A percentile compares a stretch with the other conserved stretches of the same genome.
phyloP scores from a whole-genome alignment of 1,140 invertebrate genomes.

The Halesus radiatus region DNA sequence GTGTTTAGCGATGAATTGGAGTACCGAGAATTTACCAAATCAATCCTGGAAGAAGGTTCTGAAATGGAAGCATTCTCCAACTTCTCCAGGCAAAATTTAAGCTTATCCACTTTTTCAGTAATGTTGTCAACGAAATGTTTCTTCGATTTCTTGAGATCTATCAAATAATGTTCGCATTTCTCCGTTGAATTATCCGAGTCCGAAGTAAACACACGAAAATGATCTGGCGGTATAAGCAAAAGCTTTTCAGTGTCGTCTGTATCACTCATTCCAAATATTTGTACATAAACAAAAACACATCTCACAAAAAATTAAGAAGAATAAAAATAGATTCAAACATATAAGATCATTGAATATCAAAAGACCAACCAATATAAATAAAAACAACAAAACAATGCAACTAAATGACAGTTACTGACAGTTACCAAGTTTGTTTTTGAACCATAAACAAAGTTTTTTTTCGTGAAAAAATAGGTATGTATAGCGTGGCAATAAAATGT shows the following conservation, averaged over 20 bases:
- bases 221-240: slow-evolving; percentile 82
- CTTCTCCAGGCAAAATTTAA: slow-evolving; percentile 72
- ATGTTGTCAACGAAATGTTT: slow-evolving; percentile 72
- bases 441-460: not conserved
- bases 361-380: not conserved
- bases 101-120: slow-evolving; percentile 73
- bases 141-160: not conserved
- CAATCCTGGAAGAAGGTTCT: slow-evolving; percentile 30
- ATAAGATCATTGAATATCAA: not conserved
- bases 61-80: slow-evolving; percentile 61
- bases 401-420: not conserved
- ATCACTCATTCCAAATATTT: slow-evolving; percentile 79
- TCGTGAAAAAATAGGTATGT: no score
- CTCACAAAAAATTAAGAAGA: not conserved
- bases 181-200: slow-evolving; percentile 69
- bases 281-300: not conserved
- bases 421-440: no score
- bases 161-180: slow-evolving; percentile 57
- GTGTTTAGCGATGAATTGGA: slow-evolving; percentile 6
- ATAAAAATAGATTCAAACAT: not conserved
- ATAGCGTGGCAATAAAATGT: no score
- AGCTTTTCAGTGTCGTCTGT: slow-evolving; percentile 87
- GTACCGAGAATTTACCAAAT: not conserved
- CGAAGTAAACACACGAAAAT: slow-evolving; percentile 73
- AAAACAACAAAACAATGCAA: slow-evolving; percentile 1